These are phyloP conservation scores for Argyrosomus regius DNA, from an alignment of 2,797 vertebrate species.

Conservation along the genomic window DNA sequence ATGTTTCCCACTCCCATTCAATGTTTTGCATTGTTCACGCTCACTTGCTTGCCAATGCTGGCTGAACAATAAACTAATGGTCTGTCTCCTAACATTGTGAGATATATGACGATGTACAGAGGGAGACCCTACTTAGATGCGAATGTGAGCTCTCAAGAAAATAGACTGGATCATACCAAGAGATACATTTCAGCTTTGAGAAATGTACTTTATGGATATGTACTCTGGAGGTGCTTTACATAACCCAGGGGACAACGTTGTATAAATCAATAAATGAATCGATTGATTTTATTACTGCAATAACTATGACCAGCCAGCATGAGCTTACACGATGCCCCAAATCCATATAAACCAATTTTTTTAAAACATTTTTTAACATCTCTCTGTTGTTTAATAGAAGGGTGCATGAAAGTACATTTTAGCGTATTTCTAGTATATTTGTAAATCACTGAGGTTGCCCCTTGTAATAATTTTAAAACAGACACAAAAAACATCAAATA, in stretches of 20 bases:
- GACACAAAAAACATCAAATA: neutral
- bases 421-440: neutral
- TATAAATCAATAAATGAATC: neutral
- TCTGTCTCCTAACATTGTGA: constrained; percentile 43
- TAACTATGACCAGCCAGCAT: neutral
- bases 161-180: constrained; percentile 20
- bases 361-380: too few species aligned
- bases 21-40: constrained; percentile 49
- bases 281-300: neutral
- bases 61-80: constrained; percentile 70
- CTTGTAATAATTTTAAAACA: neutral
- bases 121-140: constrained; percentile 21
- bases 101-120: constrained; percentile 46
- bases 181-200: constrained; percentile 16
- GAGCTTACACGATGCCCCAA: neutral
- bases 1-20: constrained; percentile 23
- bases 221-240: neutral
- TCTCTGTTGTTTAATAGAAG: too few species aligned
- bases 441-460: neutral
- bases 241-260: neutral
- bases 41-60: constrained; percentile 55
- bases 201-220: constrained; percentile 6
- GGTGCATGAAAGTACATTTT: neutral
- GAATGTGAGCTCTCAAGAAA: constrained; percentile 37
- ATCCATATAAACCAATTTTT: neutral